Conservation (phyloP, 2,113 vertebrate genomes). For the Nesogale talazaci region DNA sequence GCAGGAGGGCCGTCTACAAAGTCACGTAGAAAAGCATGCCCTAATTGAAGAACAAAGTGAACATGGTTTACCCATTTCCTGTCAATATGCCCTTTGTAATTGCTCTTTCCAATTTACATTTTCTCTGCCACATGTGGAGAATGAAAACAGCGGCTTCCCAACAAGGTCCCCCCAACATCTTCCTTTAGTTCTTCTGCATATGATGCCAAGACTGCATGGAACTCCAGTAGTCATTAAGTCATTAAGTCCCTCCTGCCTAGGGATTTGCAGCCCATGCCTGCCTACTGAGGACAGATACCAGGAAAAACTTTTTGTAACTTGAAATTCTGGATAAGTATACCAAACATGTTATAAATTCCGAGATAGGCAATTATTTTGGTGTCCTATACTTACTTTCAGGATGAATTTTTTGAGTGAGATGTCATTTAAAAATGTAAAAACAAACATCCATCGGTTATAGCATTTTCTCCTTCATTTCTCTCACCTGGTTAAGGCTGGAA, state of each 20-base stretch:
- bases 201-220: background rate
- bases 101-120: background rate
- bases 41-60: background rate
- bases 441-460: background rate
- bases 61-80: background rate
- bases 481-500: background rate
- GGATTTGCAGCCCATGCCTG: background rate
- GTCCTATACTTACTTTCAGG: background rate
- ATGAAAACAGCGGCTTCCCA: conserved; percentile 15
- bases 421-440: background rate
- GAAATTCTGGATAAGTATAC: background rate
- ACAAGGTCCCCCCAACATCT: background rate
- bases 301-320: background rate
- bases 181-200: background rate
- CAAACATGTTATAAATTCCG: background rate
- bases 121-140: background rate
- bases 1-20: background rate
- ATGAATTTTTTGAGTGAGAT: background rate
- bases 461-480: background rate
- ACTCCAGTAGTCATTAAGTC: too few species aligned
- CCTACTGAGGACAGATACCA: background rate
- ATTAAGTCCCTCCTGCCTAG: background rate
- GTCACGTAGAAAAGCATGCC: background rate
- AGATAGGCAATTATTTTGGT: background rate
- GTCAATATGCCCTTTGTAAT: background rate